Conservation (phyloP, 1,140 invertebrate species). For the Dendrolimus punctatus region DNA sequence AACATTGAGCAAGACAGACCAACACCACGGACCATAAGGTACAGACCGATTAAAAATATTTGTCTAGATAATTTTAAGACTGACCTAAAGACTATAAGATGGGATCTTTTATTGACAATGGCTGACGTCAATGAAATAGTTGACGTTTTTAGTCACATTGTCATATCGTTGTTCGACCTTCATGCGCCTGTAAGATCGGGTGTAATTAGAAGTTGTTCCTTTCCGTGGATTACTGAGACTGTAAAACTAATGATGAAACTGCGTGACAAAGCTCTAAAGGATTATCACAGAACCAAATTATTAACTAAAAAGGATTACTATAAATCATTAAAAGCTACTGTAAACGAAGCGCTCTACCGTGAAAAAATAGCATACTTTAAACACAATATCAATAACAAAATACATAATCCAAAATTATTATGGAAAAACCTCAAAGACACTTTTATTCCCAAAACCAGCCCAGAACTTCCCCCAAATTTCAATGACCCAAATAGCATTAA, state of each 20-base stretch:
- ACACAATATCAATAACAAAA: conserved; percentile 20
- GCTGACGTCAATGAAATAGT: no score
- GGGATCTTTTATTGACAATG: neutral
- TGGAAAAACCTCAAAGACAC: no score
- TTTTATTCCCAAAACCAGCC: no score
- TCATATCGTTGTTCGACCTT: conserved; percentile 11
- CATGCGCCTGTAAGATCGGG: conserved; percentile 9
- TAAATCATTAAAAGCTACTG: conserved; percentile 13
- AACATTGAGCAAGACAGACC: conserved; percentile 6
- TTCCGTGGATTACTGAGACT: conserved; percentile 19
- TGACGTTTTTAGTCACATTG: no score
- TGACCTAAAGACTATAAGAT: neutral
- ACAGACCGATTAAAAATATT: conserved; percentile 8
- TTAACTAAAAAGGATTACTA: conserved; percentile 17
- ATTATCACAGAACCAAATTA: conserved; percentile 4
- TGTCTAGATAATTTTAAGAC: neutral
- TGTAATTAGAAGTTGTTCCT: conserved; percentile 7
- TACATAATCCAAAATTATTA: no score
- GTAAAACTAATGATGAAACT: conserved; percentile 20
- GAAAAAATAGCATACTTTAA: conserved; percentile 25
- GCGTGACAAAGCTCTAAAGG: conserved; percentile 12
- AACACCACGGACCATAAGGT: neutral
- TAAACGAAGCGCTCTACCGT: conserved; percentile 4
- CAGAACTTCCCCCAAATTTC: no score
- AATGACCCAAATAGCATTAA: conserved; percentile 7